Base-by-base conservation (phyloP, 2,113 vertebrate species). In the Misgurnus mizolepis region DNA sequence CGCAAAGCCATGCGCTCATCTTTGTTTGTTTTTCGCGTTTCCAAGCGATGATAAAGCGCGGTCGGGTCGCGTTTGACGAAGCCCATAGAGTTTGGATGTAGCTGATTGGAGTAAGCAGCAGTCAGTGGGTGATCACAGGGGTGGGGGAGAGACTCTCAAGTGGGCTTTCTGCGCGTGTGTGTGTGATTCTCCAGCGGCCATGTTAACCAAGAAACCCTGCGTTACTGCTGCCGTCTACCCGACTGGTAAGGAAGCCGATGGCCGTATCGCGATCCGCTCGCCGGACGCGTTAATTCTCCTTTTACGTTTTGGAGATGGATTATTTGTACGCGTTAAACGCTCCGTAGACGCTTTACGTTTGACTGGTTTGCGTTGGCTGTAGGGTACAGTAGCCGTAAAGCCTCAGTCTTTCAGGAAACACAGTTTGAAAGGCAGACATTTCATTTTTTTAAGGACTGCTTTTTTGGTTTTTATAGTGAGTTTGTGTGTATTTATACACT, bases 141-240 rank as follows among this genome's bases (percentile, higher is more conserved):
- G 91, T 91, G 91, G 91, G 88, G 91, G 89, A 85, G 89, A 88
- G 90, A 78, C 87, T 88, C 87, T 82, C 92, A 92, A 92, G 91
- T 91, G 90, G 90, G 81, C 74, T 84, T 84, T 82, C 67, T 73
- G 39, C 62, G 74, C 18, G 67, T 27, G 67, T 83, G 87, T 84
- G 86, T 89, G 89, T 85, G 89, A 75, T 83, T 88, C 89, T 89
- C 86, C 91, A 95, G 96, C 95, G 95, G 96, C 96, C 96, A 98
- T 98, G 96, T 98, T 97, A 95, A 94, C 95, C 92, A 96, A 95
- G 95, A 98, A 97, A 91, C 92, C 95, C 92, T 93, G 93, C 90
- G 87, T 93, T 90, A 88, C 92, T 6, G 55, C 55, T 47, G 60
- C 74, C 84, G 90, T 92, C 91, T 94, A 93, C 88, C 94, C 94